Conservation (phyloP, 2,888 invertebrate genomes). For the Melolontha melolontha region DNA sequence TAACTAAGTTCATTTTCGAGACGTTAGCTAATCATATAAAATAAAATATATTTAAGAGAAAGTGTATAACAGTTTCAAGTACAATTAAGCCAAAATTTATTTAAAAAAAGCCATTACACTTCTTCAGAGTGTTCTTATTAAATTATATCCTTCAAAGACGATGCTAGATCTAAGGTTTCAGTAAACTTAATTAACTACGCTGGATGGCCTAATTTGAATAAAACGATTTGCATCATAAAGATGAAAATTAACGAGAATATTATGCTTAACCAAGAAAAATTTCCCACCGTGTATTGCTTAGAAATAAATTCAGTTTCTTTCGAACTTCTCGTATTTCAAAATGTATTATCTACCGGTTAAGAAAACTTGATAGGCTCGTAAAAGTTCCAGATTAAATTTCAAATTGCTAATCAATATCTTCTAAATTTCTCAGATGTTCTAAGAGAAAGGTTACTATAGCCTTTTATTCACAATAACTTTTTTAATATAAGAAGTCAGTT, state of each 20-base stretch:
- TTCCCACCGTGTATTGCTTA: not conserved
- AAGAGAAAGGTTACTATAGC: too few relatives aligned
- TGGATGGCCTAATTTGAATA: constrained; percentile 30
- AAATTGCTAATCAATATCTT: constrained; percentile 20
- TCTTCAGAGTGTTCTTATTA: not conserved
- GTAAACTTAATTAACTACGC: not conserved
- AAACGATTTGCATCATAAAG: constrained; percentile 30
- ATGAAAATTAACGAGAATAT: constrained; percentile 24
- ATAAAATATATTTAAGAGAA: too few relatives aligned
- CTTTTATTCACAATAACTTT: too few relatives aligned
- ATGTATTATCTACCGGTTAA: constrained; percentile 9
- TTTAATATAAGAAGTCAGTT: too few relatives aligned
- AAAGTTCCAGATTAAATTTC: constrained; percentile 15
- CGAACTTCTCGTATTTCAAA: not conserved
- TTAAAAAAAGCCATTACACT: not conserved
- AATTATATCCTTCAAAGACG: not conserved
- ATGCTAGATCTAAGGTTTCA: too few relatives aligned
- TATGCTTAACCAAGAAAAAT: constrained; percentile 24
- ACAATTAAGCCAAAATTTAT: too few relatives aligned
- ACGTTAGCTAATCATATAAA: too few relatives aligned
- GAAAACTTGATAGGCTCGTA: constrained; percentile 2
- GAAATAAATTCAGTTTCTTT: not conserved
- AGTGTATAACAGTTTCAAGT: too few relatives aligned
- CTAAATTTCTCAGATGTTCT: not conserved
- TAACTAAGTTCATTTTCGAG: too few relatives aligned